phyloP scores from a whole-genome alignment of 2,797 vertebrate genomes.

The Schizopygopsis malacanthus region DNA sequence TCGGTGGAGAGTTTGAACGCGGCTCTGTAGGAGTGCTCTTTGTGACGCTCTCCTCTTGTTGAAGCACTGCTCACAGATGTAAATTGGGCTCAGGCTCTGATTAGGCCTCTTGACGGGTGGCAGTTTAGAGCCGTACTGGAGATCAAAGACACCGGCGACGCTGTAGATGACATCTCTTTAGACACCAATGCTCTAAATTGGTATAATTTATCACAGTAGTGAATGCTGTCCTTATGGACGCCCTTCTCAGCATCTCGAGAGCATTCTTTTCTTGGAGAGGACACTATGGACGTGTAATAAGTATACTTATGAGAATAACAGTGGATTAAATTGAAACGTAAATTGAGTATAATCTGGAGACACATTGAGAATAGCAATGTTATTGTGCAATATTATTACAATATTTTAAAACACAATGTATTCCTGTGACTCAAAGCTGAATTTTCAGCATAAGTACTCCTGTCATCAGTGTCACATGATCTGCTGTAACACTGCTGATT shows the following conservation, averaged over 20 bases:
- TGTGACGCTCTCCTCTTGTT: conserved; percentile 42
- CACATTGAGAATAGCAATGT: background rate
- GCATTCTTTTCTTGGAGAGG: background rate
- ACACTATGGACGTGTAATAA: background rate
- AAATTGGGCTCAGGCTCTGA: conserved; percentile 53
- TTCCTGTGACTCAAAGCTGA: background rate
- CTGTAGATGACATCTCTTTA: conserved; percentile 18
- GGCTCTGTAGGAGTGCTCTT: conserved; percentile 29
- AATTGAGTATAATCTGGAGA: background rate
- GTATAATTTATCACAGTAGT: conserved; percentile 19
- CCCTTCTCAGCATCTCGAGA: background rate
- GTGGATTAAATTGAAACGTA: background rate
- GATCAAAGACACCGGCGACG: conserved; percentile 41
- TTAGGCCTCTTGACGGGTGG: conserved; percentile 52
- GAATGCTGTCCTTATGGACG: conserved; percentile 13
- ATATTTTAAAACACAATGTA: background rate
- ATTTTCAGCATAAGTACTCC: background rate
- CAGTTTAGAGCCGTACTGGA: conserved; percentile 44
- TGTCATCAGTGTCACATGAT: background rate
- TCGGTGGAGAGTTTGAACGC: conserved; percentile 43
- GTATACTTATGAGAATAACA: background rate
- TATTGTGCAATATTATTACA: background rate
- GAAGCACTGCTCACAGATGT: conserved; percentile 53
- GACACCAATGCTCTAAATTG: background rate
- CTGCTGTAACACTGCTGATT: background rate